phyloP scores from a whole-genome alignment of 2,888 invertebrate genomes.

The Branchipolynoe longqiensis region DNA sequence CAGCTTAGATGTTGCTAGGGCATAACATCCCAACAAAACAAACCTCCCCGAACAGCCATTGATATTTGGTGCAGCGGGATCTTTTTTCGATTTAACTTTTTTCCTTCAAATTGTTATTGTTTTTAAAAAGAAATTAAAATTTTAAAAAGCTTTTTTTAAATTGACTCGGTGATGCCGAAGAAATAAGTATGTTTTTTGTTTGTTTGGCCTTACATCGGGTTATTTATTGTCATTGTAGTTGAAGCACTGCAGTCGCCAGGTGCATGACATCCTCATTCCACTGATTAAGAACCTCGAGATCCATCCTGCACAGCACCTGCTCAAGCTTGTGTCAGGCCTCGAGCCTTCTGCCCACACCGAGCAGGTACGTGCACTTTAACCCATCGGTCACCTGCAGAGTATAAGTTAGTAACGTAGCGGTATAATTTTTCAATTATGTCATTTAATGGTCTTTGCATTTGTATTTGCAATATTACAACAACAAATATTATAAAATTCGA shows the following conservation, averaged over 20 bases:
- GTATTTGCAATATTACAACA: too few species aligned
- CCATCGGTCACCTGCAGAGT: too few species aligned
- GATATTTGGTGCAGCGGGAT: too few species aligned
- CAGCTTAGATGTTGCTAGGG: too few species aligned
- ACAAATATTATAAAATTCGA: too few species aligned
- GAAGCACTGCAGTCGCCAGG: slow-evolving; percentile 96
- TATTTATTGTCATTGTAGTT: slow-evolving; percentile 81
- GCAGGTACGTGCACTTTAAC: slow-evolving; percentile 84
- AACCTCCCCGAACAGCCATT: too few species aligned
- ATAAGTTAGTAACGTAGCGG: too few species aligned
- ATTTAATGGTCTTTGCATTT: too few species aligned
- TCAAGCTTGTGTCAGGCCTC: slow-evolving; percentile 91
- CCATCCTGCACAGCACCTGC: slow-evolving; percentile 93
- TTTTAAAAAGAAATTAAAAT: background rate
- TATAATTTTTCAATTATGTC: too few species aligned
- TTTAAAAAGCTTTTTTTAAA: background rate
- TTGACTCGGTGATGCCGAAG: too few species aligned
- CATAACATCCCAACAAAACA: too few species aligned
- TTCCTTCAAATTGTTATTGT: background rate
- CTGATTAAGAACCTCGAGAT: slow-evolving; percentile 94
- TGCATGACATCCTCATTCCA: slow-evolving; percentile 93
- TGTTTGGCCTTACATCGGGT: background rate
- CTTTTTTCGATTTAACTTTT: background rate
- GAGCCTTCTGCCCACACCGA: slow-evolving; percentile 96
- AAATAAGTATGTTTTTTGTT: too few species aligned